Evolutionary conservation across 2,113 vertebrate genomes (phyloP).

Genomic region (Oncorhynchus gorbuscha): DNA sequence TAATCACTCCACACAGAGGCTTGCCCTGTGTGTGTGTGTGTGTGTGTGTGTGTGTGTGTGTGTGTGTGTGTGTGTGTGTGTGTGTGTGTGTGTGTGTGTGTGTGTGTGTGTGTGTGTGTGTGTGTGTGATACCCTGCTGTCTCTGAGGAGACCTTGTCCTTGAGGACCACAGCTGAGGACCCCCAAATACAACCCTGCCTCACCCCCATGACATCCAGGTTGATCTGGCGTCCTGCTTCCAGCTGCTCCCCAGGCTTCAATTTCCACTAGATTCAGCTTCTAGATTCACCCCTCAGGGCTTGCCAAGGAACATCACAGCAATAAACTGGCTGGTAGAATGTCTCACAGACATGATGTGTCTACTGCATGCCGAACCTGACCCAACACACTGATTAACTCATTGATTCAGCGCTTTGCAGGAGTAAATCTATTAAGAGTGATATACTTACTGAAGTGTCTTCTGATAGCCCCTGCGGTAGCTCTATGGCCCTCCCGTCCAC

Average conservation of each 20-base stretch:
- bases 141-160: conserved; percentile 27
- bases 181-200: conserved; percentile 15
- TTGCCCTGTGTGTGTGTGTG: too few relatives aligned
- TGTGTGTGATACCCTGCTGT: neutral
- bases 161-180: conserved; percentile 50
- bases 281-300: conserved; percentile 6
- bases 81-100: too few relatives aligned
- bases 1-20: conserved; percentile 57
- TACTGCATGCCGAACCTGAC: neutral
- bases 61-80: too few relatives aligned
- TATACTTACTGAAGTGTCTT: conserved; percentile 86
- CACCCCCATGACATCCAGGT: conserved; percentile 2
- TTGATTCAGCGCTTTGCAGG: neutral
- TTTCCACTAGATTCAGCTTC: conserved; percentile 6
- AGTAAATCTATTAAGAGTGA: too few relatives aligned
- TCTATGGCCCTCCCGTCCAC: conserved; percentile 83
- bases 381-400: too few relatives aligned
- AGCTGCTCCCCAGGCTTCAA: neutral
- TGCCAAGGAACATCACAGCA: too few relatives aligned
- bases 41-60: too few relatives aligned
- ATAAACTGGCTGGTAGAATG: neutral
- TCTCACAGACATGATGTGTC: neutral
- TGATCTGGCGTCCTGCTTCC: conserved; percentile 48
- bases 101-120: too few relatives aligned
- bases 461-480: conserved; percentile 79